These are phyloP conservation scores for Aethina tumida DNA, from an alignment of 1,140 invertebrate species.

Conservation along the genomic window DNA sequence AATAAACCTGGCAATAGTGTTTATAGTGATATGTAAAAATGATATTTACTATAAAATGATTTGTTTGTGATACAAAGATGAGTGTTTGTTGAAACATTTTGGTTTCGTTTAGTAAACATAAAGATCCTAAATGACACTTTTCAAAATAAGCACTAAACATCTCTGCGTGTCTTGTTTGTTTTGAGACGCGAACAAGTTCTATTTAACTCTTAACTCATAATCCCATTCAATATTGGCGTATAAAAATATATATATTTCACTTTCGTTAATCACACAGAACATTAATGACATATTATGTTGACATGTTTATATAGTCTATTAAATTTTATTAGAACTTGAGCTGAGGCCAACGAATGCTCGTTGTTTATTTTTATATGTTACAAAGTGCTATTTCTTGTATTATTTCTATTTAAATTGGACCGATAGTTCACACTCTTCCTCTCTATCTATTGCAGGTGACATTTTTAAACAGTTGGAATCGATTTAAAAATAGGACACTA, in stretches of 20 bases:
- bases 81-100: constrained; percentile 29
- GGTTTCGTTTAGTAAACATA: constrained; percentile 30
- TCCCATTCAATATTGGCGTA: constrained; percentile 15
- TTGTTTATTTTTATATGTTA: constrained; percentile 6
- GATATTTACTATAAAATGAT: constrained; percentile 29
- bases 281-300: constrained; percentile 17
- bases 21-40: constrained; percentile 22
- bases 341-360: constrained; percentile 7
- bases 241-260: constrained; percentile 14
- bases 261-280: constrained; percentile 14
- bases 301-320: constrained; percentile 20
- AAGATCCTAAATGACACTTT: constrained; percentile 32
- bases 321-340: constrained; percentile 18
- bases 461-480: too few relatives aligned
- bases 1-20: background rate
- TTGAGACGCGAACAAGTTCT: constrained; percentile 19
- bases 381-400: constrained; percentile 2
- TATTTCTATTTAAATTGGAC: too few relatives aligned
- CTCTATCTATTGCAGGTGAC: background rate
- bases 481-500: too few relatives aligned
- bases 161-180: constrained; percentile 27
- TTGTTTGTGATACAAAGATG: constrained; percentile 30
- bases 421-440: background rate
- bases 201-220: constrained; percentile 18
- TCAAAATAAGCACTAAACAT: constrained; percentile 31